A percentile compares a stretch with the other conserved stretches of the same genome.
Evolutionary conservation across 2,888 invertebrate genomes (phyloP).

Genomic region (Ophion slaviceki): DNA sequence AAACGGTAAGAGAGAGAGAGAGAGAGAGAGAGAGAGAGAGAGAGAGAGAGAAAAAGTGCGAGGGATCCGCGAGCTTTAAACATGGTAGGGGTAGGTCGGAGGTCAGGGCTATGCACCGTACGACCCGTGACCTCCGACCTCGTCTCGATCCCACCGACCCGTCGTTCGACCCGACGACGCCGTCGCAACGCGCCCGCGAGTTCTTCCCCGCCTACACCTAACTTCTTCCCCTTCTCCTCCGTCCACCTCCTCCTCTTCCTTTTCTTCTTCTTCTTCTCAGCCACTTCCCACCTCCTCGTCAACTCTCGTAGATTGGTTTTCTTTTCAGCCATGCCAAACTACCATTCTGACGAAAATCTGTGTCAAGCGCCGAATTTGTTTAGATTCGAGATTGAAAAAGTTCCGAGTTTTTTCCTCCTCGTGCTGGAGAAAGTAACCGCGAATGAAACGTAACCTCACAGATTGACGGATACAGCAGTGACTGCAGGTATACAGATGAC

Average conservation of each 20-base stretch:
- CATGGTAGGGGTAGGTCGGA: constrained; percentile 75
- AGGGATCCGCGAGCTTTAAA: constrained; percentile 47
- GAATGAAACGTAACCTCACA: constrained; percentile 12
- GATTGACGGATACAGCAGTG: constrained; percentile 13
- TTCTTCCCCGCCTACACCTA: constrained; percentile 58
- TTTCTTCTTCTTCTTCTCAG: constrained; percentile 58
- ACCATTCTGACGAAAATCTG: background rate
- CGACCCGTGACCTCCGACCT: constrained; percentile 80
- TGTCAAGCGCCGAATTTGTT: background rate
- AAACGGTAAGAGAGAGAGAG: background rate
- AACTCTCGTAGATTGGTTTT: constrained; percentile 7
- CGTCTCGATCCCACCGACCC: constrained; percentile 79
- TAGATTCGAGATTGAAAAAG: constrained; percentile 3
- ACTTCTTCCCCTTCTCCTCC: constrained; percentile 59
- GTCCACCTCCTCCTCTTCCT: constrained; percentile 52
- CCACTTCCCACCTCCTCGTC: constrained; percentile 38
- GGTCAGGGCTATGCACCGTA: constrained; percentile 82
- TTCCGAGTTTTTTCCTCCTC: background rate
- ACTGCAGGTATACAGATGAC: background rate
- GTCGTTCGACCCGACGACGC: constrained; percentile 72
- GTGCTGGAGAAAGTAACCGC: constrained; percentile 16
- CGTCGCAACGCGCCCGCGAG: constrained; percentile 59
- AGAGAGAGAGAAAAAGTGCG: constrained; percentile 59
- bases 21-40: constrained; percentile 64
- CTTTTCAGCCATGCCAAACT: background rate